phyloP scores from a whole-genome alignment of 1,140 invertebrate genomes.

The Ips typographus region DNA sequence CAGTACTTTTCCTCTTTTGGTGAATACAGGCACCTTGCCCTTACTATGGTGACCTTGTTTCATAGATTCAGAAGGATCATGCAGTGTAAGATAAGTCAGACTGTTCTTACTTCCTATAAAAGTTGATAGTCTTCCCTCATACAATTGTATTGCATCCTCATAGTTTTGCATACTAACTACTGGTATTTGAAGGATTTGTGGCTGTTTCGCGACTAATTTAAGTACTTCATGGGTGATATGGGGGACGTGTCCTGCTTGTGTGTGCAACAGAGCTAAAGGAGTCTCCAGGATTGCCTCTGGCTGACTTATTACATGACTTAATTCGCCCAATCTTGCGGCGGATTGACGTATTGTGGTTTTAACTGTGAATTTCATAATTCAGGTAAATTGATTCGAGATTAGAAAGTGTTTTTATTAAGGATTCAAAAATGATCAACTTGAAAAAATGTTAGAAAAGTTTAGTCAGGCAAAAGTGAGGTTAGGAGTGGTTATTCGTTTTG shows the following conservation, averaged over 20 bases:
- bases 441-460: too few species aligned
- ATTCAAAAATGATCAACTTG: too few species aligned
- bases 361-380: slow-evolving; percentile 59
- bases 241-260: slow-evolving; percentile 65
- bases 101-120: slow-evolving; percentile 62
- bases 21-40: slow-evolving; percentile 68
- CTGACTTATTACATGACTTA: slow-evolving; percentile 54
- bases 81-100: slow-evolving; percentile 62
- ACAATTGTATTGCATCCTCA: slow-evolving; percentile 56
- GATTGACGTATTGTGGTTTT: slow-evolving; percentile 54
- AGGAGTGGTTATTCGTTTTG: too few species aligned
- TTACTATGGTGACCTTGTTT: slow-evolving; percentile 68
- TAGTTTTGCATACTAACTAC: slow-evolving; percentile 59
- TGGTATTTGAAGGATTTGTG: slow-evolving; percentile 59
- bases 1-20: slow-evolving; percentile 67
- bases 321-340: slow-evolving; percentile 56
- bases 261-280: slow-evolving; percentile 57
- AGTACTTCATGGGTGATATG: slow-evolving; percentile 67
- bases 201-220: slow-evolving; percentile 56
- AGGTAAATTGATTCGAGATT: too few species aligned
- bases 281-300: slow-evolving; percentile 55
- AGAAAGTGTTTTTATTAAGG: too few species aligned
- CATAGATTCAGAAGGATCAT: slow-evolving; percentile 65
- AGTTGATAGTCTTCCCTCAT: slow-evolving; percentile 55
- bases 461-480: too few species aligned